These are phyloP conservation scores for Cephus nigrinus DNA, from an alignment of 2,888 invertebrate genomes.

Conservation along the genomic window DNA sequence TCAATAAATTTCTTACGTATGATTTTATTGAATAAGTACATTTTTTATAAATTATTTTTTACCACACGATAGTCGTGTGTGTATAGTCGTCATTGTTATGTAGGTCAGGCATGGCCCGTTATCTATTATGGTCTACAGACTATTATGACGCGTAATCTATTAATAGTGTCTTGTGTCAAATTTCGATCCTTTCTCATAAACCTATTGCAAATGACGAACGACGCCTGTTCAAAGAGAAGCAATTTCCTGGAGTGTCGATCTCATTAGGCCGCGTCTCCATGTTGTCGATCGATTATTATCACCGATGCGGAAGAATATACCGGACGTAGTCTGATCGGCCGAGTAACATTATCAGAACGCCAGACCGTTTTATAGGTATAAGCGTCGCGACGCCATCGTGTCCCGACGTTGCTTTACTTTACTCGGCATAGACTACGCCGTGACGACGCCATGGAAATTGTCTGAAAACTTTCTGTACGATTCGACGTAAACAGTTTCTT, in stretches of 20 bases:
- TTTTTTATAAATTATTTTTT: background rate
- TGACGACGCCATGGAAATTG: background rate
- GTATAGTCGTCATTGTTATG: too few relatives aligned
- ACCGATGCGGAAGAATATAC: background rate
- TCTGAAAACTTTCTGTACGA: background rate
- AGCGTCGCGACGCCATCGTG: background rate
- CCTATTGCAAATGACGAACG: slow-evolving; percentile 31
- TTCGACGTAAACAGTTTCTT: background rate
- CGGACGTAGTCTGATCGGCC: background rate
- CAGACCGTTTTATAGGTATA: background rate
- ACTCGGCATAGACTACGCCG: background rate
- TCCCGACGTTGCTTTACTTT: background rate
- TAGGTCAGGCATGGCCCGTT: too few relatives aligned
- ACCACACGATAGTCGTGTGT: too few relatives aligned
- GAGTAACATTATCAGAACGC: background rate
- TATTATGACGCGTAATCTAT: background rate
- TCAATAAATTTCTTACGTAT: background rate
- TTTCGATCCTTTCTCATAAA: background rate
- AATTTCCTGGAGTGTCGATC: slow-evolving; percentile 55
- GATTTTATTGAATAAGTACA: background rate
- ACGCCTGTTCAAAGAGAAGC: slow-evolving; percentile 53
- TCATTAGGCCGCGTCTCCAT: slow-evolving; percentile 38
- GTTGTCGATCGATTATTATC: background rate
- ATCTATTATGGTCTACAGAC: background rate
- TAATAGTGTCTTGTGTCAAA: background rate